Evolutionary conservation across 2,113 vertebrate species (phyloP), one percentile per base, ranked within the genome.

Genomic region (Athene noctua): DNA sequence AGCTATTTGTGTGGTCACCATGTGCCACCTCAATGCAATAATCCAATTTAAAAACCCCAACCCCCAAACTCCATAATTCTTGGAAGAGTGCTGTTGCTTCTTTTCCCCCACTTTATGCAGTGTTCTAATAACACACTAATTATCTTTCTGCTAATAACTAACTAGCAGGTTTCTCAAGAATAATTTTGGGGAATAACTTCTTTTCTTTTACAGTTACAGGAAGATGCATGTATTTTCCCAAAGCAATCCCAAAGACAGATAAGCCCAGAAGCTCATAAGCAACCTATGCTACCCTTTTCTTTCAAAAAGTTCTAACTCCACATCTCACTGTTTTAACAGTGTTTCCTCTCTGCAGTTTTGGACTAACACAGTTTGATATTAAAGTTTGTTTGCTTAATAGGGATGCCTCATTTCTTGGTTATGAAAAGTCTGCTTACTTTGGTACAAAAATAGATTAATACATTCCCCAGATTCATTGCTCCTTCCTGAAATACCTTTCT

Each of bases 381-480:
- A 8, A 88, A 79, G 44, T 86, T 86, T 95, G 68, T 94, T 95
- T 95, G 74, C 84, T 91, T 78, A 94, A n/a, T 1, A 59, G 40
- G 10, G n/a, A 80, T 62, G 38, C 20, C 58, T 95, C 90, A 80
- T 85, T 67, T 82, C n/a, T 12, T 14, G 65, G 66, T 91, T 85
- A 96, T 78, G 84, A 96, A 73, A 77, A 77, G 11, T 46, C 78
- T 87, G 62, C 70, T 92, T 94, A 11, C 54, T 96, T 73, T 75
- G 58, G 49, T 80, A 81, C 38, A 78, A 92, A 86, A 94, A 74
- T 25, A 92, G 91, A 92, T 55, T 80, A 91, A 66, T 17, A 42
- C 87, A 77, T 95, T 95, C 94, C 55, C 58, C 62, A 95, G 66
- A 84, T 91, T 92, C 74, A 54, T 46, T 90, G 49, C n/a, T 95